Conservation (phyloP, 1,140 invertebrate species). For the Danaus melanippus region DNA sequence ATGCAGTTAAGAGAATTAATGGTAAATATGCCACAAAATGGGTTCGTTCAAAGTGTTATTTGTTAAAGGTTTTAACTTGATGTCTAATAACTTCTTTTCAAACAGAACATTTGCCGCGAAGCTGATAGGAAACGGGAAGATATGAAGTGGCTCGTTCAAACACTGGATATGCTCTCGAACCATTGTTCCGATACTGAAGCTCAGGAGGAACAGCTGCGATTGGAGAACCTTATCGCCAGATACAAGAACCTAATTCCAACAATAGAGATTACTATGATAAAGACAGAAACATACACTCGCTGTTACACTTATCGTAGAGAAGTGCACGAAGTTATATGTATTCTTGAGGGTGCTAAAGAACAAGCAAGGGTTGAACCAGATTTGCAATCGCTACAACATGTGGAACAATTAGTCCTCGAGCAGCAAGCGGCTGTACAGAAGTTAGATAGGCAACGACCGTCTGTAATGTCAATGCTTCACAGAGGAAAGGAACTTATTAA, state of each 20-base stretch:
- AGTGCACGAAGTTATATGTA: conserved; percentile 86
- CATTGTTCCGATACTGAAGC: conserved; percentile 87
- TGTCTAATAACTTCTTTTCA: conserved; percentile 19
- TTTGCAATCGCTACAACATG: conserved; percentile 81
- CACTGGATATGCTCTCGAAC: conserved; percentile 86
- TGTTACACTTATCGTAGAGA: conserved; percentile 93
- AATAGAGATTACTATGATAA: conserved; percentile 92
- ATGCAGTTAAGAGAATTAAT: conserved; percentile 73
- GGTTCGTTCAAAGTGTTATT: conserved; percentile 1
- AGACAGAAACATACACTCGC: conserved; percentile 92
- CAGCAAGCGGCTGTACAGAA: conserved; percentile 87
- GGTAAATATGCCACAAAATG: conserved; percentile 59
- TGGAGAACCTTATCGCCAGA: conserved; percentile 87
- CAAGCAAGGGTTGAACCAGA: conserved; percentile 77
- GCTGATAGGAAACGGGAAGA: conserved; percentile 91
- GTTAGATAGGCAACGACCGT: conserved; percentile 87
- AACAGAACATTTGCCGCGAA: conserved; percentile 88
- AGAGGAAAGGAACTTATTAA: conserved; percentile 90
- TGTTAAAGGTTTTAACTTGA: neutral
- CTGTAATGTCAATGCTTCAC: conserved; percentile 92
- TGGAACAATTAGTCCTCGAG: conserved; percentile 82
- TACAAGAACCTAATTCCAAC: conserved; percentile 93
- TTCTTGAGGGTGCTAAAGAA: conserved; percentile 82
- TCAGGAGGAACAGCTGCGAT: conserved; percentile 81
- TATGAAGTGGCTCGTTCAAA: conserved; percentile 95